phyloP scores from a whole-genome alignment of 2,797 vertebrate genomes.

The Bovichtus variegatus region DNA sequence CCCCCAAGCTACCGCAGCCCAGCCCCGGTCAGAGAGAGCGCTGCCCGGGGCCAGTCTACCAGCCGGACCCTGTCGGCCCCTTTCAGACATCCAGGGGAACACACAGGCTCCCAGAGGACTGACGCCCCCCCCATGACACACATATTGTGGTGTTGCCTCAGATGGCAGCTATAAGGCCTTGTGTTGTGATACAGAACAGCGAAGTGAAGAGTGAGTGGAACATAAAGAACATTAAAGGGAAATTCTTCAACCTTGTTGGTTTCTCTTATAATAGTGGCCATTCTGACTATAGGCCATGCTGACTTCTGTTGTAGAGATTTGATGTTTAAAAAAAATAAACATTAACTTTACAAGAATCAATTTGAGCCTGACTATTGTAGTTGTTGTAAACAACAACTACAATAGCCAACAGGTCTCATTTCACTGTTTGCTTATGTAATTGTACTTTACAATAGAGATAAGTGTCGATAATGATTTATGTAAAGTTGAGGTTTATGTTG shows the following conservation, averaged over 20 bases:
- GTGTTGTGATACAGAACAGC: neutral
- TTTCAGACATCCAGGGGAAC: conserved; percentile 59
- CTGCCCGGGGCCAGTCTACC: conserved; percentile 71
- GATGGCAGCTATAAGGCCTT: neutral
- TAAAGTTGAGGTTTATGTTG: neutral
- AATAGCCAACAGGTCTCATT: neutral
- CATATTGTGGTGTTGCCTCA: conserved; percentile 17
- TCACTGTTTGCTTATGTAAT: neutral
- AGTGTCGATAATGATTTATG: neutral
- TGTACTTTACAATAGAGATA: neutral
- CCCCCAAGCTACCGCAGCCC: conserved; percentile 39
- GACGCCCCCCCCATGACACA: conserved; percentile 14
- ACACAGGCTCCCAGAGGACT: conserved; percentile 40
- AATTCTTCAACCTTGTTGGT: neutral
- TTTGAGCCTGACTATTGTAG: too few species aligned
- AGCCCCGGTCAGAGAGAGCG: conserved; percentile 48
- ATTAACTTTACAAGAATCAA: too few species aligned
- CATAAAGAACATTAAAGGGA: conserved; percentile 8
- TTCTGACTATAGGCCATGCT: neutral
- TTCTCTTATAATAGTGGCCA: neutral
- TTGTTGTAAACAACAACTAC: too few species aligned
- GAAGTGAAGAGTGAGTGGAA: neutral
- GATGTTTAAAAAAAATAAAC: too few species aligned
- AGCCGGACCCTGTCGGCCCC: conserved; percentile 51
- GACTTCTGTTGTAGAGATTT: too few species aligned